Evolutionary conservation across 2,888 invertebrate genomes (phyloP).

Genomic region (Cistogaster globosa): DNA sequence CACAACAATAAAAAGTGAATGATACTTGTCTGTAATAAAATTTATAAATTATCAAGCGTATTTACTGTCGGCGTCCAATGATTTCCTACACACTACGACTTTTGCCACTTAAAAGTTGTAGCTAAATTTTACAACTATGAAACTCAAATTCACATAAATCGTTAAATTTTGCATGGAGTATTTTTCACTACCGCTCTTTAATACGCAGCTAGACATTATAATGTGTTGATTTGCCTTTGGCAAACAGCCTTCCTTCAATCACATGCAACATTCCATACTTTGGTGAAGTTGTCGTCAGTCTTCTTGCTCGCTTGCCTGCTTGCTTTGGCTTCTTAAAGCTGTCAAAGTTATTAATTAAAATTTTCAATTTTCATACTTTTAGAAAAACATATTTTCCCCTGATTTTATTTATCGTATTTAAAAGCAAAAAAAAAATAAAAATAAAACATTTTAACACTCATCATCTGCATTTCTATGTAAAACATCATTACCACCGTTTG

Average conservation of each 20-base stretch:
- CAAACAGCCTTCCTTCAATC: conserved; percentile 10
- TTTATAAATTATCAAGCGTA: conserved; percentile 47
- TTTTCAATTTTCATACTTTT: conserved; percentile 62
- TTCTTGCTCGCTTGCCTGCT: neutral
- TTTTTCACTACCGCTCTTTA: neutral
- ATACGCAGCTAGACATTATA: neutral
- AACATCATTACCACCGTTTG: conserved; percentile 40
- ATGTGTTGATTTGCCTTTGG: neutral
- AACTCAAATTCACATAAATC: conserved; percentile 38
- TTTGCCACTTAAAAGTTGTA: conserved; percentile 35
- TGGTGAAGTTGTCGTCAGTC: conserved; percentile 17
- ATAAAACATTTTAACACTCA: neutral
- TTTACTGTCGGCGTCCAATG: conserved; percentile 10
- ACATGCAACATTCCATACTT: conserved; percentile 5
- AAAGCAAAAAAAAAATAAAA: conserved; percentile 9
- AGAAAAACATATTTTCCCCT: conserved; percentile 23
- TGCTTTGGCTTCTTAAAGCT: conserved; percentile 29
- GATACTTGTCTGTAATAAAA: conserved; percentile 37
- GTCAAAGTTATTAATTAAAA: conserved; percentile 70
- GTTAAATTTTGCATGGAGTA: conserved; percentile 26
- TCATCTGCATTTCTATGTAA: neutral
- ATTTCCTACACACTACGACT: conserved; percentile 8
- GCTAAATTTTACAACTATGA: conserved; percentile 41
- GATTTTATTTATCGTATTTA: conserved; percentile 31
- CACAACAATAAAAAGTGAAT: conserved; percentile 4